Percentiles rank a stretch among this genome's conserved stretches.
Conservation (phyloP, 1,140 invertebrate species). For the Drosophila biarmipes region DNA sequence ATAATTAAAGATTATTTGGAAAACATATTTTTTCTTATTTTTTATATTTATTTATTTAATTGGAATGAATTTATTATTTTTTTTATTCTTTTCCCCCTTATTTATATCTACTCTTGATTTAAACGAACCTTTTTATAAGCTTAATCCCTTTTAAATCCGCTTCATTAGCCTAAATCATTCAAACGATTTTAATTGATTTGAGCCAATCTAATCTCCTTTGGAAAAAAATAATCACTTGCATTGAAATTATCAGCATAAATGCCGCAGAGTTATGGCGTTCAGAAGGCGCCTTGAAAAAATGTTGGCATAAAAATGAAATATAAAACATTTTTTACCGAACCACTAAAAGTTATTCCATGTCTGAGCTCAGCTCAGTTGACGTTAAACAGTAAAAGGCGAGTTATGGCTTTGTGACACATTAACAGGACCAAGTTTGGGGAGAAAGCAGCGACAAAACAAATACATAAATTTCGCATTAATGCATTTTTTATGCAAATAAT, state of each 20-base stretch:
- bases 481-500: slow-evolving; percentile 67
- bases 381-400: slow-evolving; percentile 53
- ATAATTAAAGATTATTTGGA: too few relatives aligned
- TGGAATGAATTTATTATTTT: too few relatives aligned
- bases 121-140: background rate
- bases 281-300: slow-evolving; percentile 15
- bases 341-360: slow-evolving; percentile 60
- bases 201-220: background rate
- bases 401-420: slow-evolving; percentile 66
- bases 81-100: background rate
- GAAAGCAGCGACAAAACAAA: slow-evolving; percentile 43
- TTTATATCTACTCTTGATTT: background rate
- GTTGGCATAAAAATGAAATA: slow-evolving; percentile 14
- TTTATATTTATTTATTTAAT: too few relatives aligned
- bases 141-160: slow-evolving; percentile 3
- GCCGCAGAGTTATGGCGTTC: slow-evolving; percentile 1
- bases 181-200: background rate
- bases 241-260: slow-evolving; percentile 27
- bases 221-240: slow-evolving; percentile 6
- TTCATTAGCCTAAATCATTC: slow-evolving; percentile 5
- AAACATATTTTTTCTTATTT: too few relatives aligned
- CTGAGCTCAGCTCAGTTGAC: slow-evolving; percentile 24
- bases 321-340: slow-evolving; percentile 36
- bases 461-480: slow-evolving; percentile 62
- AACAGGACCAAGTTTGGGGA: slow-evolving; percentile 23